Conservation (phyloP, 2,888 invertebrate genomes). For the Drosophila sordidula region DNA sequence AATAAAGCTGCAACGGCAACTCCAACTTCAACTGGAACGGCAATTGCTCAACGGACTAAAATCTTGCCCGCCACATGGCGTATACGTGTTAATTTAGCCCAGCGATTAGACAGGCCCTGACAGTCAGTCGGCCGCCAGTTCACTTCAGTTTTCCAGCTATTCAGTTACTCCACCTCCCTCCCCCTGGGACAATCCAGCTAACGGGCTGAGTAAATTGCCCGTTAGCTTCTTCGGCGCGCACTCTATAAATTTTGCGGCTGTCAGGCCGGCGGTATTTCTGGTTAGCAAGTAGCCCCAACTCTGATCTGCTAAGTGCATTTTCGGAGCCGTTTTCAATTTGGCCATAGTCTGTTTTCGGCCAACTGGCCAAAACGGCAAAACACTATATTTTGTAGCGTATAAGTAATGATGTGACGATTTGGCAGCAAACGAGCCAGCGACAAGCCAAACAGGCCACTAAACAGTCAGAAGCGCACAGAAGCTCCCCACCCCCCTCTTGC, state of each 20-base stretch:
- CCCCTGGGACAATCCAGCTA: slow-evolving; percentile 14
- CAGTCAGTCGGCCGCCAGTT: slow-evolving; percentile 15
- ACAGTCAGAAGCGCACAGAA: slow-evolving; percentile 29
- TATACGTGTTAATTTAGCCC: slow-evolving; percentile 75
- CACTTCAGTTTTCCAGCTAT: slow-evolving; percentile 12
- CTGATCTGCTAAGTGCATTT: slow-evolving; percentile 68
- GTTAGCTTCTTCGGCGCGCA: slow-evolving; percentile 57
- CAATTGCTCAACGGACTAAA: slow-evolving; percentile 56
- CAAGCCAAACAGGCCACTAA: slow-evolving; percentile 51
- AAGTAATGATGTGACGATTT: slow-evolving; percentile 78
- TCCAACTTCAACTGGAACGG: slow-evolving; percentile 1
- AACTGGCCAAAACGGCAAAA: slow-evolving; percentile 43
- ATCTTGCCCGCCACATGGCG: slow-evolving; percentile 69
- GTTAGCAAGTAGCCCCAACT: slow-evolving; percentile 14
- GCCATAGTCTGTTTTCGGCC: slow-evolving; percentile 47
- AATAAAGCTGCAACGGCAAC: slow-evolving; percentile 15
- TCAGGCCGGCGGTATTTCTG: slow-evolving; percentile 46
- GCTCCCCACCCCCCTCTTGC: not conserved
- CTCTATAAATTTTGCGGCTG: slow-evolving; percentile 69
- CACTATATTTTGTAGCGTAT: slow-evolving; percentile 69
- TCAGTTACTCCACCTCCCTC: not conserved
- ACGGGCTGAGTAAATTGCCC: slow-evolving; percentile 62
- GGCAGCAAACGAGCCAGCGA: slow-evolving; percentile 65
- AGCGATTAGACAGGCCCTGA: slow-evolving; percentile 66
- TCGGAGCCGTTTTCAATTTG: slow-evolving; percentile 72